A percentile compares a stretch with the other conserved stretches of the same genome.
Evolutionary conservation across 2,797 vertebrate genomes (phyloP).

Genomic region (Eremophila alpestris): DNA sequence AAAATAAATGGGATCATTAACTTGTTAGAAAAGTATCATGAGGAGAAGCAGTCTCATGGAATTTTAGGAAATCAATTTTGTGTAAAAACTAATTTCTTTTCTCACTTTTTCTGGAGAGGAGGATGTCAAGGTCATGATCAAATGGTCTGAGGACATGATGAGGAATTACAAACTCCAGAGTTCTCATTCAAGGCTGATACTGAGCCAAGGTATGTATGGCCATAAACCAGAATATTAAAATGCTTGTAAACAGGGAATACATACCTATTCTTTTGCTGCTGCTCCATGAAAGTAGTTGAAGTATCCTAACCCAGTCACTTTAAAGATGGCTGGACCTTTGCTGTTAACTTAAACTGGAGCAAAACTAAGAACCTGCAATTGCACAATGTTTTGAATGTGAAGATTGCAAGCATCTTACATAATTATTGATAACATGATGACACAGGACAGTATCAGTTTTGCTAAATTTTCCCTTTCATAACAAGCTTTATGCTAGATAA

Average conservation of each 20-base stretch:
- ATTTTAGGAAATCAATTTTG: conserved; percentile 39
- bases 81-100: conserved; percentile 29
- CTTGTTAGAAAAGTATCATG: conserved; percentile 28
- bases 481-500: background rate
- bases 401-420: background rate
- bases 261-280: background rate
- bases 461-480: background rate
- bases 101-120: background rate
- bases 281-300: background rate
- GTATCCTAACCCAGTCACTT: background rate
- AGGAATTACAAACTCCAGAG: background rate
- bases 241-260: background rate
- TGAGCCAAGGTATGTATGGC: background rate
- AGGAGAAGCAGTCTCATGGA: background rate
- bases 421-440: background rate
- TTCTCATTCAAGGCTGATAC: background rate
- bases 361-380: background rate
- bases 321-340: background rate
- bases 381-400: background rate
- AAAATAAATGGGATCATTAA: conserved; percentile 35
- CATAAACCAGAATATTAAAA: background rate
- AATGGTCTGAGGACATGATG: background rate
- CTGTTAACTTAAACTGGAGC: background rate
- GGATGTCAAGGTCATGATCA: conserved; percentile 4
- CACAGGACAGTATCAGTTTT: background rate